These are phyloP conservation scores for Lytechinus variegatus DNA, from an alignment of 35 echinoderm and acorn worm genomes.

Conservation along the genomic window DNA sequence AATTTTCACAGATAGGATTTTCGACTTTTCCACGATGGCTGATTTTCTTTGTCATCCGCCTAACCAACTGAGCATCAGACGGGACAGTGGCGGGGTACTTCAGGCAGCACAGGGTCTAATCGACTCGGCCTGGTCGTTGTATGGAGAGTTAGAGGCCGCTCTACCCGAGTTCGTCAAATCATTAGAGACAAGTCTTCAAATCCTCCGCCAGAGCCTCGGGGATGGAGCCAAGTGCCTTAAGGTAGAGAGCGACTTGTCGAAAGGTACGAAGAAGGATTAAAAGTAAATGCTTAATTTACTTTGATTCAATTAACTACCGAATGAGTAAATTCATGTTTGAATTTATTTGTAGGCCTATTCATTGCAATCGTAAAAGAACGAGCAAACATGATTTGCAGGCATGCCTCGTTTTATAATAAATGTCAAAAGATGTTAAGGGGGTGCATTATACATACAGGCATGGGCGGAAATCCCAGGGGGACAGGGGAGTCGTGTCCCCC, in stretches of 20 bases:
- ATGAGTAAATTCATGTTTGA: not conserved
- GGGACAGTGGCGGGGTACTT: not conserved
- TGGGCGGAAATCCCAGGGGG: too few relatives aligned
- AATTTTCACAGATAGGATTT: too few relatives aligned
- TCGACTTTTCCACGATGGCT: not conserved
- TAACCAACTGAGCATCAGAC: not conserved
- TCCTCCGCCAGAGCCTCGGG: not conserved
- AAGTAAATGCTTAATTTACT: too few relatives aligned
- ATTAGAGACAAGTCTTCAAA: not conserved
- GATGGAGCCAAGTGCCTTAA: not conserved
- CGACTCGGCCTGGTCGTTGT: not conserved
- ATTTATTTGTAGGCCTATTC: not conserved
- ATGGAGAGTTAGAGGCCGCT: not conserved
- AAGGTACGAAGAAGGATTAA: not conserved
- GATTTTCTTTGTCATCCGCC: not conserved
- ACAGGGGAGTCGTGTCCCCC: too few relatives aligned
- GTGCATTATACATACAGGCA: too few relatives aligned
- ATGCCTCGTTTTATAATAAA: too few relatives aligned
- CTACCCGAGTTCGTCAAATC: constrained; percentile 23
- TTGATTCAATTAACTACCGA: too few relatives aligned
- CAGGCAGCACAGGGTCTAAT: not conserved
- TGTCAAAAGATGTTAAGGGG: too few relatives aligned
- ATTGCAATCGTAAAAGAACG: too few relatives aligned
- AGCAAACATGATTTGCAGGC: too few relatives aligned
- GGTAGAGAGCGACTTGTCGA: not conserved